Conservation (phyloP, 2,888 invertebrate species). For the Vandiemenella viatica region DNA sequence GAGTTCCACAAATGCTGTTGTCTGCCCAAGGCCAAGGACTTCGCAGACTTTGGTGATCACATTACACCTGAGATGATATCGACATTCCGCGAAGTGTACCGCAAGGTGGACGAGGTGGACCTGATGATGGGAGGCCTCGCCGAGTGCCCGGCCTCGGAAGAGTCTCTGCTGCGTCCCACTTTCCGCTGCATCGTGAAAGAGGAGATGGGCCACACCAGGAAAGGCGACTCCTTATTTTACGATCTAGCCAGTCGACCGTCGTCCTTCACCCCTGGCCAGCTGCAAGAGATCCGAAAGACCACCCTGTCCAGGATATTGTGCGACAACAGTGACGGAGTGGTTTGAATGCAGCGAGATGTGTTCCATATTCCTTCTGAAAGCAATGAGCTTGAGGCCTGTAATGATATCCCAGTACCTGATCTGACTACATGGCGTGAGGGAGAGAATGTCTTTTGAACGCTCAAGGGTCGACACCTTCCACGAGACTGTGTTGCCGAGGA, state of each 20-base stretch:
- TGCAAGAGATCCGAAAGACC: slow-evolving; percentile 41
- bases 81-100: neutral
- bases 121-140: slow-evolving; percentile 59
- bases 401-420: neutral
- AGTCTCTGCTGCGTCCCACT: slow-evolving; percentile 55
- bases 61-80: slow-evolving; percentile 35
- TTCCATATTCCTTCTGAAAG: slow-evolving; percentile 19
- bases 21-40: slow-evolving; percentile 35
- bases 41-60: slow-evolving; percentile 43
- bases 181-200: slow-evolving; percentile 45
- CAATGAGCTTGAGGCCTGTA: neutral
- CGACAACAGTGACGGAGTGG: slow-evolving; percentile 46
- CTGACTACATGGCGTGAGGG: slow-evolving; percentile 1
- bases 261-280: slow-evolving; percentile 32
- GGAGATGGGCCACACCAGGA: slow-evolving; percentile 20
- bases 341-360: slow-evolving; percentile 38
- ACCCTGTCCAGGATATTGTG: slow-evolving; percentile 55
- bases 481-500: too few species aligned
- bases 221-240: slow-evolving; percentile 21
- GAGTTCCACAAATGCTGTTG: slow-evolving; percentile 50
- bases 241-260: slow-evolving; percentile 18
- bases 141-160: slow-evolving; percentile 38
- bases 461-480: too few species aligned
- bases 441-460: too few species aligned
- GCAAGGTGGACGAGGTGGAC: slow-evolving; percentile 44